Evolutionary conservation across 2,113 vertebrate genomes (phyloP), one percentile per base, ranked within the genome.

Genomic region (Nycticorax nycticorax): DNA sequence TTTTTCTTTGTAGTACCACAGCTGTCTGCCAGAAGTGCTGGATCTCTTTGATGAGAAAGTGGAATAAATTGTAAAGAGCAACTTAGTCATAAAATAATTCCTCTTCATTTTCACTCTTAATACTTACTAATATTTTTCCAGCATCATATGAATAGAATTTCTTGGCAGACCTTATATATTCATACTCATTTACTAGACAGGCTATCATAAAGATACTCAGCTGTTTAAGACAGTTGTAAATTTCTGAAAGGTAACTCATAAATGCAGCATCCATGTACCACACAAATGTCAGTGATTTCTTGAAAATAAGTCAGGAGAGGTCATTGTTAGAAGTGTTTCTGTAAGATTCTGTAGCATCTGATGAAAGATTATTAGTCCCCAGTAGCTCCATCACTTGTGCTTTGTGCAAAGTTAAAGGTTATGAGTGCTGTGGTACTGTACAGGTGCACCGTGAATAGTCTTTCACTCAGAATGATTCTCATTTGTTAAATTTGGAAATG

Each of bases 401-500:
- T 94, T 84, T 91, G 50, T 77, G 72, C 69, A 96, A 67, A 55
- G 71, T 81, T 96, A 97, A 97, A 96, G 77, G 75, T 85, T 97
- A 82, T 89, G 57, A 60, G 35, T 52, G 69, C 62, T 88, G 17
- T 43, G 55, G 95, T 88, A n/a, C 52, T 18, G 45, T 71, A 12
- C 83, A 77, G 76, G 87, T 92, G 64, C 74, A 92, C 69, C 6
- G 10, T 74, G 41, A 92, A 60, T 52, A 92, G 68, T 90, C 92
- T 91, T 95, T 97, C 93, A 93, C 89, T 96, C 85, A 93, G 76
- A 96, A 92, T 95, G 77, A 95, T 96, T 94, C 93, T 96, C 76
- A 82, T 97, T 96, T 97, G 85, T 91, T 97, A 88, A 94, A 93
- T 97, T 93, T 96, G 90, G 93, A 97, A 96, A 93, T 88, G 75